phyloP scores from a whole-genome alignment of 2,797 vertebrate genomes.

The Chromis chromis region DNA sequence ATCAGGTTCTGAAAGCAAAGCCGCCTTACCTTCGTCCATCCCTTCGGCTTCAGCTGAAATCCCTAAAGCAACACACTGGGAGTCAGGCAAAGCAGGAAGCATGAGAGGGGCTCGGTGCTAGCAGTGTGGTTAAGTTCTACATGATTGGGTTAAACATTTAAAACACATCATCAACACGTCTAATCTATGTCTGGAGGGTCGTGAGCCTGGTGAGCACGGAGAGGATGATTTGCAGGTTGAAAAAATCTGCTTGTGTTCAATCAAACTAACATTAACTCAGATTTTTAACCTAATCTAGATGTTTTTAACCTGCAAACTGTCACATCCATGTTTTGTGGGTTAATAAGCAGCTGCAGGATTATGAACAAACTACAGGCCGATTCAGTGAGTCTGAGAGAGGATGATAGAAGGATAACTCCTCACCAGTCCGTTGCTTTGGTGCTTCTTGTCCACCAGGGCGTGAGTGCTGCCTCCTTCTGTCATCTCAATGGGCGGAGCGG shows the following conservation, averaged over 20 bases:
- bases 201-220: not conserved
- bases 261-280: not conserved
- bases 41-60: slow-evolving; percentile 46
- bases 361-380: slow-evolving; percentile 8
- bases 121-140: slow-evolving; percentile 14
- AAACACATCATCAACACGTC: not conserved
- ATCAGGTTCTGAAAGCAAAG: slow-evolving; percentile 64
- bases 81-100: slow-evolving; percentile 76
- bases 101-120: slow-evolving; percentile 37
- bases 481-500: slow-evolving; percentile 77
- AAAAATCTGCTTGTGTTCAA: not conserved
- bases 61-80: slow-evolving; percentile 80
- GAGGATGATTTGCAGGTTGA: slow-evolving; percentile 20
- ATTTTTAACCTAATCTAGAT: not conserved
- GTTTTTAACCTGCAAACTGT: slow-evolving; percentile 16
- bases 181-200: not conserved
- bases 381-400: slow-evolving; percentile 14
- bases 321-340: slow-evolving; percentile 16
- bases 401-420: slow-evolving; percentile 43
- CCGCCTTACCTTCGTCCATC: slow-evolving; percentile 80
- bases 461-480: slow-evolving; percentile 62
- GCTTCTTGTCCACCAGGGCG: slow-evolving; percentile 53
- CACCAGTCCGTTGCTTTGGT: slow-evolving; percentile 80
- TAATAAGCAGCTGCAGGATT: slow-evolving; percentile 18
- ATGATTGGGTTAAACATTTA: slow-evolving; percentile 36